Conservation (phyloP, 1,140 invertebrate species). For the Drosophila melanica region DNA sequence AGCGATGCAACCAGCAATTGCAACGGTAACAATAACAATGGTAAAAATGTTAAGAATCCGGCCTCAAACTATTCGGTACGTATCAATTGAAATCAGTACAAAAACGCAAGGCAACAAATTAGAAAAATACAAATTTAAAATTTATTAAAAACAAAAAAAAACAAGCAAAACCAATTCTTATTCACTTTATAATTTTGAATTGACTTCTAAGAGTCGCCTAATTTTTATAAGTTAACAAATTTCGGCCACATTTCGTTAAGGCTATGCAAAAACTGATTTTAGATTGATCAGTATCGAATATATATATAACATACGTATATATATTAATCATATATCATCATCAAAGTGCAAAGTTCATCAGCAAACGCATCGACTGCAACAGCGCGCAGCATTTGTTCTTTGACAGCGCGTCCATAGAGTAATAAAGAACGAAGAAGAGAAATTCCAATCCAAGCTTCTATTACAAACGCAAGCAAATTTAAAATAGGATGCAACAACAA, state of each 20-base stretch:
- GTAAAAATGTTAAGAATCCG: slow-evolving; percentile 84
- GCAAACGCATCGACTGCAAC: too few species aligned
- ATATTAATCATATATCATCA: not conserved
- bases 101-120: slow-evolving; percentile 47
- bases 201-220: too few species aligned
- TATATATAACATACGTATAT: slow-evolving; percentile 4
- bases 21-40: slow-evolving; percentile 73
- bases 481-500: too few species aligned
- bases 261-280: slow-evolving; percentile 77
- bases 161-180: slow-evolving; percentile 26
- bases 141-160: slow-evolving; percentile 22
- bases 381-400: too few species aligned
- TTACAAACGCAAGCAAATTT: too few species aligned
- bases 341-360: too few species aligned
- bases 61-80: slow-evolving; percentile 84
- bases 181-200: slow-evolving; percentile 33
- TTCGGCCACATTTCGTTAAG: slow-evolving; percentile 59
- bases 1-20: slow-evolving; percentile 82
- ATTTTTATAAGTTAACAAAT: slow-evolving; percentile 25
- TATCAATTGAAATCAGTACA: slow-evolving; percentile 84
- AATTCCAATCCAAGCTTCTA: too few species aligned
- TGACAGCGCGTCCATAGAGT: too few species aligned
- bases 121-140: slow-evolving; percentile 17
- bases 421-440: too few species aligned
- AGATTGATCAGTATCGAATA: slow-evolving; percentile 84